These are phyloP conservation scores for Gonatopus flavifemur DNA, from an alignment of 1,140 invertebrate species.

Conservation along the genomic window DNA sequence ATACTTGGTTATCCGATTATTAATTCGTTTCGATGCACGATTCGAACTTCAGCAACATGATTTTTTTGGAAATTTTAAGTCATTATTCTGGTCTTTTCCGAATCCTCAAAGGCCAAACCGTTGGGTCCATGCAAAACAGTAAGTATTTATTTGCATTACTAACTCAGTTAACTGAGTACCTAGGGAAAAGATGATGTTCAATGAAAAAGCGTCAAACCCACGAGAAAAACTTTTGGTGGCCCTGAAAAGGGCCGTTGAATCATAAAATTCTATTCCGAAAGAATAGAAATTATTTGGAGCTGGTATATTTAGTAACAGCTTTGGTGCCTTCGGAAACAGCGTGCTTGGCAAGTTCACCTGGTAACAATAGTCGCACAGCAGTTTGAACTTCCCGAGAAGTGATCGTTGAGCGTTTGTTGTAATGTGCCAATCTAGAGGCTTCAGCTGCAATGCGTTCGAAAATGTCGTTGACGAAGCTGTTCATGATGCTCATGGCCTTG, in stretches of 20 bases:
- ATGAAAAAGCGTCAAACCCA: too few relatives aligned
- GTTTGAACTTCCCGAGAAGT: constrained; percentile 54
- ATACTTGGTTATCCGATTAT: too few relatives aligned
- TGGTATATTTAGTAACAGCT: constrained; percentile 43
- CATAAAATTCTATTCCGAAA: constrained; percentile 10
- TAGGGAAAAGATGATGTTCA: neutral
- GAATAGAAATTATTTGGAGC: too few relatives aligned
- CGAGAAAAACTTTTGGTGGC: constrained; percentile 18
- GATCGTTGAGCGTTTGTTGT: constrained; percentile 61
- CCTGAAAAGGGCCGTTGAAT: constrained; percentile 26
- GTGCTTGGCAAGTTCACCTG: constrained; percentile 48
- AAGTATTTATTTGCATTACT: too few relatives aligned
- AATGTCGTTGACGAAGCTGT: constrained; percentile 64
- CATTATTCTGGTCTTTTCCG: too few relatives aligned
- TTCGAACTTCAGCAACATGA: too few relatives aligned
- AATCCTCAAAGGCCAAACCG: too few relatives aligned
- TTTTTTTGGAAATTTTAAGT: too few relatives aligned
- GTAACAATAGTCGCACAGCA: constrained; percentile 52
- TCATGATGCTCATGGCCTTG: constrained; percentile 69
- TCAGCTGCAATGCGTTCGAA: constrained; percentile 67
- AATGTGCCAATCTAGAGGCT: constrained; percentile 56
- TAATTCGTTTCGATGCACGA: too few relatives aligned
- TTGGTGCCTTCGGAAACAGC: constrained; percentile 24
- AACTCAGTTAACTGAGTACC: too few relatives aligned
- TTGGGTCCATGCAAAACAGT: too few relatives aligned